A percentile compares a stretch with the other conserved stretches of the same genome.
Evolutionary conservation across 2,888 invertebrate genomes (phyloP).

Genomic region (Phrixothrix hirtus): DNA sequence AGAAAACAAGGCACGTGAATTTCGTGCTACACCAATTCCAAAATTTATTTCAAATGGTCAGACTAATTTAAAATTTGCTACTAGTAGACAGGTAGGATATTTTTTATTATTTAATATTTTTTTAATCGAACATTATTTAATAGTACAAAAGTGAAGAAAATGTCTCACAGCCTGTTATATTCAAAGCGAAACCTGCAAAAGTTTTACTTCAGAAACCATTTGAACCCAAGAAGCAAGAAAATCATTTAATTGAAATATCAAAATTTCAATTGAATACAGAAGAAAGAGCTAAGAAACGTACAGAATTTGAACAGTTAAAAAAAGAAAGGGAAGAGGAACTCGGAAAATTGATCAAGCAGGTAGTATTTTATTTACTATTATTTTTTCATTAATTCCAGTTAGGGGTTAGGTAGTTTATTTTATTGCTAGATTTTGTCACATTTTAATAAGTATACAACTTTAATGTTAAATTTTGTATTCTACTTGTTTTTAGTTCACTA

Average conservation of each 20-base stretch:
- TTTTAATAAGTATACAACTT: too few relatives aligned
- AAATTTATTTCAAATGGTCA: slow-evolving; percentile 32
- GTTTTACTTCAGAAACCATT: slow-evolving; percentile 69
- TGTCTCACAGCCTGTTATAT: slow-evolving; percentile 43
- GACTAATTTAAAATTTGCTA: background rate
- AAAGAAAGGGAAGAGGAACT: background rate
- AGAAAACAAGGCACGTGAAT: slow-evolving; percentile 63
- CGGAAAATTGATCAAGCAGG: background rate
- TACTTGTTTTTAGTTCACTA: too few relatives aligned
- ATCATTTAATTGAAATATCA: slow-evolving; percentile 55
- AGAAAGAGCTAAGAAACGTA: slow-evolving; percentile 64
- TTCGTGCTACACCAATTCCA: slow-evolving; percentile 74
- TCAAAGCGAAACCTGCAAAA: slow-evolving; percentile 65
- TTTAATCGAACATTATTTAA: slow-evolving; percentile 33
- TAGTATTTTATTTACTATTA: background rate
- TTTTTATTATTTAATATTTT: background rate
- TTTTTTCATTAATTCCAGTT: too few relatives aligned
- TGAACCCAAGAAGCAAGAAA: slow-evolving; percentile 60
- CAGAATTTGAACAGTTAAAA: slow-evolving; percentile 60
- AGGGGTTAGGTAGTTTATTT: too few relatives aligned
- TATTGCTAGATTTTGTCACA: too few relatives aligned
- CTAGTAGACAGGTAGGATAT: background rate
- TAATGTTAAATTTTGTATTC: too few relatives aligned
- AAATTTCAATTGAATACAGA: slow-evolving; percentile 68
- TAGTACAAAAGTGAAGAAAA: slow-evolving; percentile 51